Percentiles rank a stretch among this genome's conserved stretches.
phyloP scores from a whole-genome alignment of 2,888 invertebrate species.

The Caenorhabditis virilis region DNA sequence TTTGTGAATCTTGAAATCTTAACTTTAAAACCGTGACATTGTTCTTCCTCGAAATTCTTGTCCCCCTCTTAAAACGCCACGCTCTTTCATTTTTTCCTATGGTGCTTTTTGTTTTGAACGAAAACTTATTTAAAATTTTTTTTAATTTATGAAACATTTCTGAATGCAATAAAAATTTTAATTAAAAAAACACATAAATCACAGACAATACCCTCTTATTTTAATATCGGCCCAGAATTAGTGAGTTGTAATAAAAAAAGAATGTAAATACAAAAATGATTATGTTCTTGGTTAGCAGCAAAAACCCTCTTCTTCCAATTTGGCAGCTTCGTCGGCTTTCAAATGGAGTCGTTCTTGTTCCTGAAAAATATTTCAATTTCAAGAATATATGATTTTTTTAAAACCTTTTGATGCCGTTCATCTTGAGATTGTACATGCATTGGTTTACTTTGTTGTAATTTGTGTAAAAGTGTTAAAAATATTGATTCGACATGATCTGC shows the following conservation, averaged over 20 bases:
- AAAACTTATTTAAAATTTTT: no score
- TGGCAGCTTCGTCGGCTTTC: slow-evolving; percentile 59
- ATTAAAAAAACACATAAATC: no score
- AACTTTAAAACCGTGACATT: slow-evolving; percentile 19
- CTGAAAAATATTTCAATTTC: slow-evolving; percentile 17
- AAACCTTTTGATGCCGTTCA: slow-evolving; percentile 57
- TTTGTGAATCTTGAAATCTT: not conserved
- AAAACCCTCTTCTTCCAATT: slow-evolving; percentile 58
- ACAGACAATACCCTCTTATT: no score
- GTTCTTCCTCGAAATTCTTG: slow-evolving; percentile 8
- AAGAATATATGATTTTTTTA: no score
- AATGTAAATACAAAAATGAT: no score
- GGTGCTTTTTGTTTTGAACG: slow-evolving; percentile 16
- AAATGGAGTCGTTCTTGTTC: slow-evolving; percentile 59
- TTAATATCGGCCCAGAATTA: no score
- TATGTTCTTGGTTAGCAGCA: no score
- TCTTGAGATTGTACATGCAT: slow-evolving; percentile 70
- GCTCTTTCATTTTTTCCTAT: slow-evolving; percentile 28
- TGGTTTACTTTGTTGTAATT: slow-evolving; percentile 76
- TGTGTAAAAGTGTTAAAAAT: slow-evolving; percentile 81
- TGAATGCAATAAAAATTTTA: no score
- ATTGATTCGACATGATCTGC: slow-evolving; percentile 82
- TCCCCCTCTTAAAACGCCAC: slow-evolving; percentile 16
- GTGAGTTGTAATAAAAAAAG: no score
- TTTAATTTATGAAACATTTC: no score